phyloP scores from a whole-genome alignment of 2,113 vertebrate species.

The Penelope pileata region DNA sequence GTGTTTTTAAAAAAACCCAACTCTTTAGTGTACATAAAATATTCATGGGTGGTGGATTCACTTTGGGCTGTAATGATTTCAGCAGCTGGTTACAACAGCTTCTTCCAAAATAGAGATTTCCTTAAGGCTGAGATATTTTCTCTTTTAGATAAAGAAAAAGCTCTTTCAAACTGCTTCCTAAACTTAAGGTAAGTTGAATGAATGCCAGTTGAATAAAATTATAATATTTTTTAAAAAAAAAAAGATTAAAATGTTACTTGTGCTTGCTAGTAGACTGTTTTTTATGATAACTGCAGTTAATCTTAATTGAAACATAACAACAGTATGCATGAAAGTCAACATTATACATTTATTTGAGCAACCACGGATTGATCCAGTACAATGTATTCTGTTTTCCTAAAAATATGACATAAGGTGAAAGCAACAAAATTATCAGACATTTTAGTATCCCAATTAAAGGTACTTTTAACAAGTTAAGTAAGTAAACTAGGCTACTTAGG shows the following conservation, averaged over 20 bases:
- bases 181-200: background rate
- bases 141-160: background rate
- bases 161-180: background rate
- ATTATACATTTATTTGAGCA: rapidly evolving
- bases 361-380: background rate
- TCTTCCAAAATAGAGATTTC: background rate
- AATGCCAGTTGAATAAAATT: background rate
- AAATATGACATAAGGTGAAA: background rate
- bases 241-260: background rate
- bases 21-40: background rate
- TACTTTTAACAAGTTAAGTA: background rate
- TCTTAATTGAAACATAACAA: background rate
- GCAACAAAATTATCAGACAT: background rate
- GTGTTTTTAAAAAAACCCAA: background rate
- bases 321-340: background rate
- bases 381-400: background rate
- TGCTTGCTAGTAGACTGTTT: background rate
- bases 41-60: background rate
- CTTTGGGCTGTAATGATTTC: background rate
- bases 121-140: background rate
- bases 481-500: background rate
- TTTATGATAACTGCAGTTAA: background rate
- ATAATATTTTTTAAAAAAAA: no score
- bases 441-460: background rate
- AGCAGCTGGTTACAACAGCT: background rate